Evolutionary conservation across 1,140 invertebrate species (phyloP).

Genomic region (Aphis gossypii): DNA sequence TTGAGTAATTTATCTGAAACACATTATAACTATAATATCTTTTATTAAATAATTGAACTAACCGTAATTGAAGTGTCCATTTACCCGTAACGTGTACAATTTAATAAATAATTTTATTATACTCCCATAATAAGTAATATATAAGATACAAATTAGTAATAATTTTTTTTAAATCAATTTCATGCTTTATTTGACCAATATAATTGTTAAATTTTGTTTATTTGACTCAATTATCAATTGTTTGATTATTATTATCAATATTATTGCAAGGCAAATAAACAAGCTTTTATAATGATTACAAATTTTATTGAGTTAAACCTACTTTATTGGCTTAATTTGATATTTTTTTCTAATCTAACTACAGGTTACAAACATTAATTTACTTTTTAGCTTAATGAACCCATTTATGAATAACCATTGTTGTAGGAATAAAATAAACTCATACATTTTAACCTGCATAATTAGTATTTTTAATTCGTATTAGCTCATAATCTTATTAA

Average conservation of each 20-base stretch:
- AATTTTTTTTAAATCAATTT: neutral
- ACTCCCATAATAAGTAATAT: neutral
- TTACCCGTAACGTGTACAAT: neutral
- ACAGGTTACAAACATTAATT: neutral
- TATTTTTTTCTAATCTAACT: neutral
- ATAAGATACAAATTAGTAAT: neutral
- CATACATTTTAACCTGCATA: neutral
- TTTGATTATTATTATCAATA: neutral
- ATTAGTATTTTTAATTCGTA: neutral
- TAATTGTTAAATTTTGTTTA: neutral
- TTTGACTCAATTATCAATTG: neutral
- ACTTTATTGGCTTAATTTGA: neutral
- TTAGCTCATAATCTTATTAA: neutral
- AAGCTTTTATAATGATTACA: neutral
- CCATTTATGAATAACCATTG: neutral
- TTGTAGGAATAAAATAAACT: neutral
- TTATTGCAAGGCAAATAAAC: neutral
- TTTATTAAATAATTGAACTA: neutral
- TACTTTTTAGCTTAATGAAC: neutral
- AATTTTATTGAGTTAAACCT: neutral
- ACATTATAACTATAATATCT: neutral
- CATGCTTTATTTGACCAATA: neutral
- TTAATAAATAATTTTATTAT: neutral
- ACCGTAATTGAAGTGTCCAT: neutral
- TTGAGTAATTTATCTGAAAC: no score